Conservation (phyloP, 2,113 vertebrate species). For the Papio anubis region DNA sequence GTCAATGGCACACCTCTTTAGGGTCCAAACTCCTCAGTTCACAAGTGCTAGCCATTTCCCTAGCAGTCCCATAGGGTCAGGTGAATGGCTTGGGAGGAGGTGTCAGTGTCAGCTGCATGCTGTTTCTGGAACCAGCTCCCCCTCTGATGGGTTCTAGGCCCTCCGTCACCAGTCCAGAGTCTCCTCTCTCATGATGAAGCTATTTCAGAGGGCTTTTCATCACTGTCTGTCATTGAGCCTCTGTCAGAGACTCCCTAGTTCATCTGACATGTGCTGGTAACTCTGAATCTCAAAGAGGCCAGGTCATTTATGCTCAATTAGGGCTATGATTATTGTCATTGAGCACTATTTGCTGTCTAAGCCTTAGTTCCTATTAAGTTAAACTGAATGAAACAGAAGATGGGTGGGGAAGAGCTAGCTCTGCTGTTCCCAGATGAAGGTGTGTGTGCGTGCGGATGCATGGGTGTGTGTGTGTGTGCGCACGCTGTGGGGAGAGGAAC, state of each 20-base stretch:
- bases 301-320: not conserved
- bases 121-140: not conserved
- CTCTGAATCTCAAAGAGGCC: slow-evolving; percentile 2
- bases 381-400: not conserved
- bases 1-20: not conserved
- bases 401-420: not conserved
- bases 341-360: not conserved
- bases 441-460: rapidly evolving
- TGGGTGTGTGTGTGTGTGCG: too few species aligned
- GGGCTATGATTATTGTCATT: not conserved
- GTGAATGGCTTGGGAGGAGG: not conserved
- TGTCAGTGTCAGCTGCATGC: not conserved
- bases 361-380: not conserved
- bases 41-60: not conserved
- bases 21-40: not conserved
- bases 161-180: not conserved
- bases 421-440: not conserved
- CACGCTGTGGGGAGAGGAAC: not conserved
- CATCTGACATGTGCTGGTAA: not conserved
- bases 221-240: not conserved
- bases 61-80: not conserved
- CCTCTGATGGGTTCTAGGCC: not conserved
- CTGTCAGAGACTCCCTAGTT: not conserved
- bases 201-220: not conserved
- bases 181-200: not conserved